Percentiles rank a stretch among this genome's conserved stretches.
Evolutionary conservation across 53 echinoderm and acorn worm genomes (phyloP).

Genomic region (Astropecten irregularis): DNA sequence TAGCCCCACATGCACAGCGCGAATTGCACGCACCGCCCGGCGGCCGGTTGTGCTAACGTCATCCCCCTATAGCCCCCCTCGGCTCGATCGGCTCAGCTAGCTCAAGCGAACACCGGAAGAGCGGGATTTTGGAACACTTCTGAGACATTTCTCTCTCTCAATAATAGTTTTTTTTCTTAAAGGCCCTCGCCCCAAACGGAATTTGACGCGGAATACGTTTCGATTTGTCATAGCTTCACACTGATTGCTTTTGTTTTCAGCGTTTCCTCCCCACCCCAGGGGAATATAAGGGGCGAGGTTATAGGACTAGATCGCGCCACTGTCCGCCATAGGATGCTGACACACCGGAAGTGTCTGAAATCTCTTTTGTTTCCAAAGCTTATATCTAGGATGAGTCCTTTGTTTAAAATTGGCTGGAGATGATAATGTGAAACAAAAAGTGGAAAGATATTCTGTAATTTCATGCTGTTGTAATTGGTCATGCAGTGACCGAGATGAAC

Average conservation of each 20-base stretch:
- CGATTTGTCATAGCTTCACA: slow-evolving; percentile 44
- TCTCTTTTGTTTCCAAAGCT: slow-evolving; percentile 21
- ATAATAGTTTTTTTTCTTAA: background rate
- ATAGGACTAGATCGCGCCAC: no score
- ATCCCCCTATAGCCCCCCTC: slow-evolving; percentile 24
- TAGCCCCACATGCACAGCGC: no score
- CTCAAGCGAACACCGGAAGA: slow-evolving; percentile 44
- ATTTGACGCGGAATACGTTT: background rate
- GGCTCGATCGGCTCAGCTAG: no score
- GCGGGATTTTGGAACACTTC: background rate
- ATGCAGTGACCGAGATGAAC: no score
- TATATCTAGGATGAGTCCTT: background rate
- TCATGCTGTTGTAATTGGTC: no score
- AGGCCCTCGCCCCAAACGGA: slow-evolving; percentile 16
- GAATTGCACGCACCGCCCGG: no score
- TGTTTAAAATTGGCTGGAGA: no score
- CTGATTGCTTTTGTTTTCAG: slow-evolving; percentile 51
- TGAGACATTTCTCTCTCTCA: background rate
- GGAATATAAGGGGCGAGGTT: no score
- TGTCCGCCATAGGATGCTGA: no score
- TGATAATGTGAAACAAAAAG: background rate
- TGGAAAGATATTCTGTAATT: background rate
- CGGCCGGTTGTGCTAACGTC: slow-evolving; percentile 36
- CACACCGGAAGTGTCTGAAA: slow-evolving; percentile 19
- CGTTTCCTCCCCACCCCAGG: background rate